Base-by-base conservation (phyloP, 2,888 invertebrate species). In the Tetheella fluctuosa region DNA sequence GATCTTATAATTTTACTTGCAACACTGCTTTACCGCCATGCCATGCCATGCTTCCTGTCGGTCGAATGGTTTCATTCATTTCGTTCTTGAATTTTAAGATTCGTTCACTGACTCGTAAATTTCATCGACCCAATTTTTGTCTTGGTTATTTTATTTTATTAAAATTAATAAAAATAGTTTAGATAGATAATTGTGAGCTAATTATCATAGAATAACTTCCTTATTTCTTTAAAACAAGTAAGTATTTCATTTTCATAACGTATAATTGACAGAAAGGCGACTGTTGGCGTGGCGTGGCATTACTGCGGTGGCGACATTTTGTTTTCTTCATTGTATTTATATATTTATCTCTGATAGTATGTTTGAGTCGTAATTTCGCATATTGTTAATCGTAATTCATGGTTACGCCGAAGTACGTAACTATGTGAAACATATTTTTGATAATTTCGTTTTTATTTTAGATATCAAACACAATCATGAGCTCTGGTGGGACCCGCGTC, bases 401-500 rank as follows among this genome's bases (percentile, higher is more conserved):
- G 20, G 17, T 48, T 48, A 20, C 10, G 8, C 48, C 10, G 20
- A 20, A 20, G 2, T 20, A 48, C 10, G 10, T 56, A 15, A 56
- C 52, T 58, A 28, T 56, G 57, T 59, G 59, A 61, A 59, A 62
- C 59, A 61, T 62, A 62, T 61, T 59, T 59, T 60, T 71, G 55
- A 64, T 37, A 23, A 53, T 52, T 13, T 15, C 15, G 34, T 62
- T 59, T 57, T 73, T 71, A 70, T 67, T 74, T 81, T 83, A 73
- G 77, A 77, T 77, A 82, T 76, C 55, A 62, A 54, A 66, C 64
- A 76, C 76, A 82, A 81, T 77, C 82, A 93, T 92, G 92, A 90
- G 92, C 80, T 88, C 88, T 71, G 88, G 90, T 79, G 92, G 96
- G 80, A 97, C 97, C 76, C 95, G 97, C 85, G 97, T 98, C 72